These are phyloP conservation scores for Numida meleagris DNA, from an alignment of 2,113 vertebrate genomes.

Conservation along the genomic window DNA sequence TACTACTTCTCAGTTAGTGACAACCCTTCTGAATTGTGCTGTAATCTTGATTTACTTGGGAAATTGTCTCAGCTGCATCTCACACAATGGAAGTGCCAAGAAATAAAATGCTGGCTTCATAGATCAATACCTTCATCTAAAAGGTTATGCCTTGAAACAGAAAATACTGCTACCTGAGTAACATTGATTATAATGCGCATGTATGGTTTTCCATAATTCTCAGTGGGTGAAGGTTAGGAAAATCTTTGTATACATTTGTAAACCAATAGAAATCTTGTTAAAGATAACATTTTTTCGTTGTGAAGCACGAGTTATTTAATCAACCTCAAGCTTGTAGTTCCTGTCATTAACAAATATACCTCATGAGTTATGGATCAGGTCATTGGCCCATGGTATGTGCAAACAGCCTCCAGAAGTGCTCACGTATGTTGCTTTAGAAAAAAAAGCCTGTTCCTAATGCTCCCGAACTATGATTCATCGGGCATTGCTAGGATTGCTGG, in stretches of 20 bases:
- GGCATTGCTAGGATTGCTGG: not conserved
- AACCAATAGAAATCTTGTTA: not conserved
- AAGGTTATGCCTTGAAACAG: not conserved
- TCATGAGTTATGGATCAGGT: constrained; percentile 32
- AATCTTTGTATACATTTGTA: not conserved
- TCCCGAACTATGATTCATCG: not conserved
- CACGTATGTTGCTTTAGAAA: constrained; percentile 11
- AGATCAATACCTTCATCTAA: not conserved
- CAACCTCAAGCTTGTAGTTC: not conserved
- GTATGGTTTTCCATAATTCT: not conserved
- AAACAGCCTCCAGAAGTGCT: constrained; percentile 10
- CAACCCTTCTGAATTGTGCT: not conserved
- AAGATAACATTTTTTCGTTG: not conserved
- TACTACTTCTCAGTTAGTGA: not conserved
- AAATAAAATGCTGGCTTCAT: not conserved
- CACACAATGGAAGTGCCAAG: not conserved
- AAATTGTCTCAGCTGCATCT: not conserved
- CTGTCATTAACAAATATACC: not conserved
- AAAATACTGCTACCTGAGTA: not conserved
- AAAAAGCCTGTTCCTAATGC: not conserved
- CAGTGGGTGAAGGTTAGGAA: not conserved
- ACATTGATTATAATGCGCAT: not conserved
- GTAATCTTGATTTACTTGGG: not conserved
- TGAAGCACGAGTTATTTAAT: not conserved
- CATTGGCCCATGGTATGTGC: not conserved